phyloP scores from a whole-genome alignment of 2,113 vertebrate genomes.

The Sebastes schlegelii region DNA sequence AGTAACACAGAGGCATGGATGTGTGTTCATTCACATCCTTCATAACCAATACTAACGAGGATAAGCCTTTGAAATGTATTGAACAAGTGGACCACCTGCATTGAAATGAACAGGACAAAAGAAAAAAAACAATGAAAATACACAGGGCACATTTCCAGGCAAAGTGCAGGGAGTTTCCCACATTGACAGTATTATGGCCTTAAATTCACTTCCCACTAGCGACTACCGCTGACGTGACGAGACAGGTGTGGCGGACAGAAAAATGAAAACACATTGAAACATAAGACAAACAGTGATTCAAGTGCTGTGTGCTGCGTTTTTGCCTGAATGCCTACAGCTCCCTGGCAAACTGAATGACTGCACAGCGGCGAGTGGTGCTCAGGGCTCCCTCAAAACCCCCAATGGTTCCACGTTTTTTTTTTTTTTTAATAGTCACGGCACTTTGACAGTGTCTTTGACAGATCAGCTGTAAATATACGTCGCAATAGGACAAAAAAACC shows the following conservation, averaged over 20 bases:
- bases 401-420: constrained; percentile 13
- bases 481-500: constrained; percentile 29
- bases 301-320: constrained; percentile 55
- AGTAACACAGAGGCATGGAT: constrained; percentile 53
- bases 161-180: constrained; percentile 71
- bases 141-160: constrained; percentile 68
- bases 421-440: constrained; percentile 34
- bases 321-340: constrained; percentile 52
- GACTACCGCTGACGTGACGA: constrained; percentile 19
- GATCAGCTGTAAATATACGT: constrained; percentile 39
- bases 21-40: constrained; percentile 20
- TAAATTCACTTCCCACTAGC: constrained; percentile 48
- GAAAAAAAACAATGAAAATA: constrained; percentile 31
- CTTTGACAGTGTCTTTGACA: constrained; percentile 65
- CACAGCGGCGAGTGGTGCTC: constrained; percentile 38
- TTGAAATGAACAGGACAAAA: constrained; percentile 55
- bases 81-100: constrained; percentile 59
- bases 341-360: constrained; percentile 64
- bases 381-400: constrained; percentile 13
- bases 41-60: constrained; percentile 35
- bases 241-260: constrained; percentile 41
- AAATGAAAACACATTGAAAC: constrained; percentile 36
- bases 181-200: constrained; percentile 68
- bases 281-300: constrained; percentile 76
- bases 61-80: constrained; percentile 72